Evolutionary conservation across 92 coral and sea anemone species (phyloP).

Genomic region (Epizoanthus rinbou): DNA sequence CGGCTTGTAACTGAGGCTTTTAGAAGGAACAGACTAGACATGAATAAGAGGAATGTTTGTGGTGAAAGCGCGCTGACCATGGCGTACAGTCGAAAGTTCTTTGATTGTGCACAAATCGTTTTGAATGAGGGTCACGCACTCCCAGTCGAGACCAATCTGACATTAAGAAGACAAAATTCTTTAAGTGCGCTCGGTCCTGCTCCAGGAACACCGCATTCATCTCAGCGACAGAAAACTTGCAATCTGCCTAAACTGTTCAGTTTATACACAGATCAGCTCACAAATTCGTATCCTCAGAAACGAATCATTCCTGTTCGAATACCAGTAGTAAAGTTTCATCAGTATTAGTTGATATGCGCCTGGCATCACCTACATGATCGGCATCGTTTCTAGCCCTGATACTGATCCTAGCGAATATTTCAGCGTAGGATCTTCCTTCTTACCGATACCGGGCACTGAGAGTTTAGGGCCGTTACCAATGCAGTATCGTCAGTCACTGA

Average conservation of each 20-base stretch:
- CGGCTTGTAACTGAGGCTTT: slow-evolving; percentile 68
- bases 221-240: slow-evolving; percentile 55
- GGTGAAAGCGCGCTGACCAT: slow-evolving; percentile 79
- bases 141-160: slow-evolving; percentile 10
- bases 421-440: too few relatives aligned
- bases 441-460: too few relatives aligned
- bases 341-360: too few relatives aligned
- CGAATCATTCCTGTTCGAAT: not conserved
- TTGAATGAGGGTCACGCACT: slow-evolving; percentile 72
- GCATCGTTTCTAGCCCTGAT: too few relatives aligned
- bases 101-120: slow-evolving; percentile 69
- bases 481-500: too few relatives aligned
- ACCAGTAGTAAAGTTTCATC: not conserved
- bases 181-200: slow-evolving; percentile 28
- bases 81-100: slow-evolving; percentile 58
- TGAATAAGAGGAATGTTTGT: slow-evolving; percentile 64
- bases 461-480: too few relatives aligned
- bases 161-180: slow-evolving; percentile 8
- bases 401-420: too few relatives aligned
- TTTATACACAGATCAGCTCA: slow-evolving; percentile 85
- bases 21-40: slow-evolving; percentile 72
- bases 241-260: slow-evolving; percentile 80
- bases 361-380: too few relatives aligned
- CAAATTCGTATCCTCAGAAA: slow-evolving; percentile 71
- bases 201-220: slow-evolving; percentile 20